These are phyloP conservation scores for Aphelinus atriplicis DNA, from an alignment of 1,140 invertebrate species.

Conservation along the genomic window DNA sequence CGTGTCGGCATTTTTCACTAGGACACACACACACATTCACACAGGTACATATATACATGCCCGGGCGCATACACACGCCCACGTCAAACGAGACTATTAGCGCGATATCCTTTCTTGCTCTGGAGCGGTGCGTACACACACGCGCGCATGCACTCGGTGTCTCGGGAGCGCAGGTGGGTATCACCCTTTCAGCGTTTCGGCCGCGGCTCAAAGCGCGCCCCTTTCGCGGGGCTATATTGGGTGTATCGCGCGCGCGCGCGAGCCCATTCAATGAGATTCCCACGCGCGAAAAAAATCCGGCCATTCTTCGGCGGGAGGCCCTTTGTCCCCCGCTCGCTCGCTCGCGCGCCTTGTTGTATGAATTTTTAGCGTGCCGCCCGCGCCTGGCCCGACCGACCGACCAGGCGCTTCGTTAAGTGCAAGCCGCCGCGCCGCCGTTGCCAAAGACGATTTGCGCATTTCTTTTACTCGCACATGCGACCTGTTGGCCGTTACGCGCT, in stretches of 20 bases:
- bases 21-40: not conserved
- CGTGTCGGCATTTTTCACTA: no score
- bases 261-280: slow-evolving; percentile 45
- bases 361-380: slow-evolving; percentile 11
- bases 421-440: no score
- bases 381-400: no score
- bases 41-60: not conserved
- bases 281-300: slow-evolving; percentile 21
- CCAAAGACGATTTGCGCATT: no score
- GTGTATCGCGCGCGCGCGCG: not conserved
- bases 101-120: not conserved
- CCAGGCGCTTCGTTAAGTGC: no score
- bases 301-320: not conserved
- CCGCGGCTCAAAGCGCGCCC: not conserved
- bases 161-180: not conserved
- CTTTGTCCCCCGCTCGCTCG: not conserved
- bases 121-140: no score
- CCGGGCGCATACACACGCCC: not conserved
- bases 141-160: not conserved
- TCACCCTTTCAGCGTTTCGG: not conserved
- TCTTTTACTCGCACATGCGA: no score
- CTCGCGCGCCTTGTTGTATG: slow-evolving; percentile 16
- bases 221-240: not conserved
- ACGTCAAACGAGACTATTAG: no score
- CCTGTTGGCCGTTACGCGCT: no score